phyloP scores from a whole-genome alignment of 1,140 invertebrate genomes.

The Coptotermes formosanus region DNA sequence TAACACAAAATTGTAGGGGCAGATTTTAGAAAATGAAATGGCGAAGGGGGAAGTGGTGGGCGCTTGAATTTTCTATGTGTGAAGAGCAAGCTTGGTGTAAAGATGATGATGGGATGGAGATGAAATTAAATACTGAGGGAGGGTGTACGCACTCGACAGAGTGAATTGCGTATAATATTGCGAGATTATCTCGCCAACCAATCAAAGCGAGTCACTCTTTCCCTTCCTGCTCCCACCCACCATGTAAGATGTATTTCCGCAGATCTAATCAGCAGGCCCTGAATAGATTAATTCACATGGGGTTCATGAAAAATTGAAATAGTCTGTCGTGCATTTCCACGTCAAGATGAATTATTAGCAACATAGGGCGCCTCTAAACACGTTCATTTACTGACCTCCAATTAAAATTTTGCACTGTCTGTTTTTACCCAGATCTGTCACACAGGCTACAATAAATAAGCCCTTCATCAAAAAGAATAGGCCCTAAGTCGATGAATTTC shows the following conservation, averaged over 20 bases:
- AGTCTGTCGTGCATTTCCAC: neutral
- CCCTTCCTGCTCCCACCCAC: neutral
- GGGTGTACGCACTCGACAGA: neutral
- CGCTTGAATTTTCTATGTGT: constrained; percentile 3
- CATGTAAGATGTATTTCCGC: neutral
- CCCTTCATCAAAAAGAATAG: too few species aligned
- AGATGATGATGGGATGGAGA: constrained; percentile 9
- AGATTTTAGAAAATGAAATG: constrained; percentile 28
- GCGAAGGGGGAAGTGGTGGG: neutral
- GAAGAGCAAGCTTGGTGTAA: constrained; percentile 9
- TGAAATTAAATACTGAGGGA: constrained; percentile 20
- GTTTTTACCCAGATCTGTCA: too few species aligned
- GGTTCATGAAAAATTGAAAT: constrained; percentile 14
- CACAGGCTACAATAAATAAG: too few species aligned
- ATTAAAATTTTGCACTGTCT: too few species aligned
- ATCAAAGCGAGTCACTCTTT: neutral
- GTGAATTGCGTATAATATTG: constrained; percentile 22
- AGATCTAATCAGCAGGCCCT: neutral
- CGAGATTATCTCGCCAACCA: constrained; percentile 27
- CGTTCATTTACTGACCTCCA: too few species aligned
- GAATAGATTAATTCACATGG: constrained; percentile 19
- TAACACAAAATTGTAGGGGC: constrained; percentile 21
- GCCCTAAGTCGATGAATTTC: too few species aligned
- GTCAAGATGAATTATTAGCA: too few species aligned
- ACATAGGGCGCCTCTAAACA: too few species aligned